These are phyloP conservation scores for Eupsilia transversa DNA, from an alignment of 2,888 invertebrate species.

Conservation along the genomic window DNA sequence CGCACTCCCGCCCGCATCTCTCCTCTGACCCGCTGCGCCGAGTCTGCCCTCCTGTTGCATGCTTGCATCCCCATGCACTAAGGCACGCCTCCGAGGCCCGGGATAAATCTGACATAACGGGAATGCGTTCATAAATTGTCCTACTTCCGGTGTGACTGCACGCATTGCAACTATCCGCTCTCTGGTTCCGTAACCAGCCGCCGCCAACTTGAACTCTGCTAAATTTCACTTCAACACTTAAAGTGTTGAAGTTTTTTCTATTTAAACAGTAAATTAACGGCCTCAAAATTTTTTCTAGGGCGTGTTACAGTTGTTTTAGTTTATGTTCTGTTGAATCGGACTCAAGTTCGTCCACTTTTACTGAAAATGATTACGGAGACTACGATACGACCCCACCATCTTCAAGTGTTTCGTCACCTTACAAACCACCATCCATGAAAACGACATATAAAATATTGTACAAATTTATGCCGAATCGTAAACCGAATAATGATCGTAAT, in stretches of 20 bases:
- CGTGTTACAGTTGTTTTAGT: slow-evolving; percentile 15
- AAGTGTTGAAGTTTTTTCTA: slow-evolving; percentile 14
- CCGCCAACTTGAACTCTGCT: slow-evolving; percentile 1
- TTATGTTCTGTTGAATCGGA: background rate
- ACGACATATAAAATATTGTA: background rate
- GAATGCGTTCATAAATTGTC: slow-evolving; percentile 71
- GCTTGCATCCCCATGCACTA: slow-evolving; percentile 73
- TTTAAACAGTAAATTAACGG: background rate
- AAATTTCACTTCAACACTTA: slow-evolving; percentile 7
- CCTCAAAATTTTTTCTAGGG: slow-evolving; percentile 36
- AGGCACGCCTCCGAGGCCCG: slow-evolving; percentile 75
- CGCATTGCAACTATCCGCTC: slow-evolving; percentile 64
- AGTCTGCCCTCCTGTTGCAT: slow-evolving; percentile 70
- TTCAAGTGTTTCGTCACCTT: background rate
- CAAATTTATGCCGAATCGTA: slow-evolving; percentile 3
- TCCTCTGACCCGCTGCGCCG: slow-evolving; percentile 61
- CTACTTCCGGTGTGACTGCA: slow-evolving; percentile 63
- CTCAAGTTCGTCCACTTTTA: slow-evolving; percentile 11
- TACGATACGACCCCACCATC: background rate
- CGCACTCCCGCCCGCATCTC: slow-evolving; percentile 75
- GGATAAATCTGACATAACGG: slow-evolving; percentile 58
- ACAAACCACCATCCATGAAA: slow-evolving; percentile 15
- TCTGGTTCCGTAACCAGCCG: slow-evolving; percentile 19
- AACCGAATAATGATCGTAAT: slow-evolving; percentile 1
- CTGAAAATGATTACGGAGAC: slow-evolving; percentile 18